phyloP scores from a whole-genome alignment of 2,113 vertebrate species.

The Copsychus sechellarum region DNA sequence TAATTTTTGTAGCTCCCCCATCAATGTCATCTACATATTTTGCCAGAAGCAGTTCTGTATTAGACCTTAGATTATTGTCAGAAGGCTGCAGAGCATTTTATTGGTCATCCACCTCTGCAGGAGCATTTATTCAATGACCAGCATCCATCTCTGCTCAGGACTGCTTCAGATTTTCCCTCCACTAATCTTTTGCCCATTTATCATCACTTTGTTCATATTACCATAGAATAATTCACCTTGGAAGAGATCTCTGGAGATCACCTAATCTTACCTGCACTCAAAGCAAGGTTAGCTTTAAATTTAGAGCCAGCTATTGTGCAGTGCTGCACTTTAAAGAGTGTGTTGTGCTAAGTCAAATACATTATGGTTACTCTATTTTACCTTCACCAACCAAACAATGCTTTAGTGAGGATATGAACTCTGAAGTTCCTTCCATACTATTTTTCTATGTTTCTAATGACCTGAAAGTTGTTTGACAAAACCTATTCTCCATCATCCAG shows the following conservation, averaged over 20 bases:
- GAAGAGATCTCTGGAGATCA: neutral
- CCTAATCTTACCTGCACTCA: neutral
- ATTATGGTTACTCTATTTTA: neutral
- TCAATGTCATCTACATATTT: neutral
- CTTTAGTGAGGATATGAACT: neutral
- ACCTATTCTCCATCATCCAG: neutral
- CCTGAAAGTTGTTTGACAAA: neutral
- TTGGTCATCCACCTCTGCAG: neutral
- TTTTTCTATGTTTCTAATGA: constrained; percentile 10
- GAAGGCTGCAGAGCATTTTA: neutral
- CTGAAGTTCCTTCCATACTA: neutral
- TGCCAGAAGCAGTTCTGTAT: neutral
- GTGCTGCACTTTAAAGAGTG: neutral
- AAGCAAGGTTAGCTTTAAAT: neutral
- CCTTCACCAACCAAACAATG: neutral
- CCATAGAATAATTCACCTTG: neutral
- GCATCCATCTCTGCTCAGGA: neutral
- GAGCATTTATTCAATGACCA: neutral
- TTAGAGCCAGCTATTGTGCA: neutral
- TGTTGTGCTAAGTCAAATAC: neutral
- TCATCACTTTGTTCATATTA: neutral
- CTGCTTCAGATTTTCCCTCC: neutral
- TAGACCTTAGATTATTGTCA: neutral
- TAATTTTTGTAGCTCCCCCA: neutral
- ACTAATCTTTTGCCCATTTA: neutral